Evolutionary conservation across 92 coral and sea anemone genomes (phyloP).

Genomic region (Porites rus): DNA sequence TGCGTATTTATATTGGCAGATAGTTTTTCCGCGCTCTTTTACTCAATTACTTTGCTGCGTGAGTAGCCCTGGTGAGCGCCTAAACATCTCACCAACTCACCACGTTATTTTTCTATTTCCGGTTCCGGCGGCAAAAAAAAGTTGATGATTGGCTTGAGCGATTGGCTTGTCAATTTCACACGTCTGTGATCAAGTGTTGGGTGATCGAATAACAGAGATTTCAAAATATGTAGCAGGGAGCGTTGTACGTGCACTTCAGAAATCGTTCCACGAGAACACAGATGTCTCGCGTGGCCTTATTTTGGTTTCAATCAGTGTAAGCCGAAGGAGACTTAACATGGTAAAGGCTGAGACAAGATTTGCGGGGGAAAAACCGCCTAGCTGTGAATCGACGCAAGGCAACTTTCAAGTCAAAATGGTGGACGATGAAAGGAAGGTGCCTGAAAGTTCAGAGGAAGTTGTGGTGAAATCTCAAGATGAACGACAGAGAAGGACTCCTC

Average conservation of each 20-base stretch:
- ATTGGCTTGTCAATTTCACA: conserved; percentile 65
- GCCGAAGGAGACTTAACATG: conserved; percentile 45
- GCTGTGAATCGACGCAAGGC: conserved; percentile 36
- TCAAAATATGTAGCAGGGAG: conserved; percentile 15
- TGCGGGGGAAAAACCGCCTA: conserved; percentile 63
- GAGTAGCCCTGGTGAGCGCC: conserved; percentile 26
- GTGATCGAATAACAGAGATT: conserved; percentile 21
- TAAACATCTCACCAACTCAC: conserved; percentile 1
- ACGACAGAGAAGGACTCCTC: conserved; percentile 72
- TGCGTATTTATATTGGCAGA: neutral
- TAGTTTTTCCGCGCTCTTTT: neutral
- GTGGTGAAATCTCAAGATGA: conserved; percentile 60
- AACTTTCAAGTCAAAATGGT: conserved; percentile 64
- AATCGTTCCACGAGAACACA: neutral
- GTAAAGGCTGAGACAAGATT: conserved; percentile 79
- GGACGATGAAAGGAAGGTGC: conserved; percentile 48
- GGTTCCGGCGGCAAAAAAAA: conserved; percentile 57
- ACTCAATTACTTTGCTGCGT: neutral
- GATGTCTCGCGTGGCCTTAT: conserved; percentile 5
- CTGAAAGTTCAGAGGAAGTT: conserved; percentile 41
- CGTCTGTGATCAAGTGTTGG: conserved; percentile 21
- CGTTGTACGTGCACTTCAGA: neutral
- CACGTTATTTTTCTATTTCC: conserved; percentile 61
- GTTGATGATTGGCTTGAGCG: conserved; percentile 70
- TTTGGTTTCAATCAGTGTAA: conserved; percentile 6